Evolutionary conservation across 2,113 vertebrate species (phyloP), one percentile per base, ranked within the genome.

Genomic region (Meleagris gallopavo): DNA sequence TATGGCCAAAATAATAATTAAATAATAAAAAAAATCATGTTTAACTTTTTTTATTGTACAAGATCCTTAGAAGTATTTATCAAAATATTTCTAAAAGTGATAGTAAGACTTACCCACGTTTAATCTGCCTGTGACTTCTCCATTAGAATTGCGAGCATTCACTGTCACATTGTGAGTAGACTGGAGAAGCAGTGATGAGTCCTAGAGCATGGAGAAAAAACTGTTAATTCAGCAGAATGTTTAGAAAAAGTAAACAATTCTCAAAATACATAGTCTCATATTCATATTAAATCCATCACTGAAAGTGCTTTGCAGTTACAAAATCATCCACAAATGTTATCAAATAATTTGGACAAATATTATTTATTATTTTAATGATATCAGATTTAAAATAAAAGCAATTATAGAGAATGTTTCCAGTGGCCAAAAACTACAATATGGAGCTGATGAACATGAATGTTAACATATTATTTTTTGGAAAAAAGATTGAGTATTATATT

Each of bases 121-220:
- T 80, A 99, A 95, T 95, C 99, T 98, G 89, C 98, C 98, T 7
- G 98, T 99, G 92, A 99, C 98, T n/a, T 99, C 97, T 9, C 98
- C 98, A 5, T 98, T 98, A 12, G 97, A 97, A 93, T 99, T 98
- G 15, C 98, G 99, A 70, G 99, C 98, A 48, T 98, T 99, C 38
- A 99, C 97, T 15, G 98, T 98, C 87, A 99, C 98, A 18, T 99
- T 99, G 91, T 99, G 98, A 41, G 98, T 96, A 27, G 99, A 99
- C 73, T 98, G 98, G 12, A 98, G 97, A 43, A 99, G 98, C 60
- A 99, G 98, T 11, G 98, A 95, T 46, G 98, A 98, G 85, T 99
- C 99, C 99, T 99, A 95, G 40, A 71, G 32, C 6, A 83, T 2
- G 40, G 7, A 70, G 32, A 22, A 27, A 22, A 36, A 72, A 83